phyloP scores from a whole-genome alignment of 2,888 invertebrate genomes.

The Drosophila nr. fundita region DNA sequence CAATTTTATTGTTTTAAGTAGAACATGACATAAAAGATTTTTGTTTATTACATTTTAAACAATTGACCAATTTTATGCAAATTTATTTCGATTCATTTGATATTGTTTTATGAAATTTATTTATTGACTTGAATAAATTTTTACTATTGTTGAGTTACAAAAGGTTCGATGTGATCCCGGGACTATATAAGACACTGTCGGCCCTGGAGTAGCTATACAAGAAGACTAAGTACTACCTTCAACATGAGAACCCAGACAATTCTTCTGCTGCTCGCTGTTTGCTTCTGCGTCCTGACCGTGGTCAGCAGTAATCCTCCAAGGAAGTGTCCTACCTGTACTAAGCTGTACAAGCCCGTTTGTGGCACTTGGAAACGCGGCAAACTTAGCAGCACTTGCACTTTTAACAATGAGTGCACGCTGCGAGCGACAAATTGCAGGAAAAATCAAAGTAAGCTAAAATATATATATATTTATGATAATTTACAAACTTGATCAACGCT shows the following conservation, averaged over 20 bases:
- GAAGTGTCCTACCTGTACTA: neutral
- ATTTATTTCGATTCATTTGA: too few relatives aligned
- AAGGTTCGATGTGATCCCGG: neutral
- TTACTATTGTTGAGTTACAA: neutral
- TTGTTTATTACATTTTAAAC: neutral
- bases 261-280: neutral
- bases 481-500: neutral
- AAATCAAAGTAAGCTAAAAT: neutral
- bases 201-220: neutral
- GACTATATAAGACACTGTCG: neutral
- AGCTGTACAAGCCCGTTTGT: neutral
- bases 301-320: neutral
- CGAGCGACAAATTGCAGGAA: neutral
- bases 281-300: neutral
- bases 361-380: neutral
- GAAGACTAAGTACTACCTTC: neutral
- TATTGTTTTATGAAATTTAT: too few relatives aligned
- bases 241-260: neutral
- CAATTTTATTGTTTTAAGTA: neutral
- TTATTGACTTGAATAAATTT: neutral
- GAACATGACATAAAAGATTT: neutral
- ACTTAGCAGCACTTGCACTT: neutral
- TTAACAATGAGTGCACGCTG: neutral
- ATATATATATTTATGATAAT: neutral
- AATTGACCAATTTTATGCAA: too few relatives aligned